These are phyloP conservation scores for Gnathonemus echidnorhynchus DNA, from an alignment of 2,113 vertebrate species.

Conservation along the genomic window DNA sequence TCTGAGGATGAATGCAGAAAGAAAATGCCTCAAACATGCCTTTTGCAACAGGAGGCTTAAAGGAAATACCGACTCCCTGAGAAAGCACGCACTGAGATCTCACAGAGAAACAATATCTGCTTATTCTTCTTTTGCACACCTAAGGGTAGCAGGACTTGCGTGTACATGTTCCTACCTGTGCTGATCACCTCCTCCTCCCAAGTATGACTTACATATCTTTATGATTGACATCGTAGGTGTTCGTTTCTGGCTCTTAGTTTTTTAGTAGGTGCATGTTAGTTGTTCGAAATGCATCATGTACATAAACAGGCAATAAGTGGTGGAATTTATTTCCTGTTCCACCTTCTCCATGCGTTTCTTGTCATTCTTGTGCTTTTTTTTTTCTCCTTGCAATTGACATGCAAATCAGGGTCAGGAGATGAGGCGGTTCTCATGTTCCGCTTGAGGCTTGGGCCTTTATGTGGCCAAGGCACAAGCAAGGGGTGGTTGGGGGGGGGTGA, in stretches of 20 bases:
- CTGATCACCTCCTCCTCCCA: not conserved
- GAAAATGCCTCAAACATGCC: not conserved
- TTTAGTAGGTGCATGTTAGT: not conserved
- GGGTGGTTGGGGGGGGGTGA: slow-evolving; percentile 53
- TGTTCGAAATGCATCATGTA: not conserved
- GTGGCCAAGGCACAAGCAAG: slow-evolving; percentile 53
- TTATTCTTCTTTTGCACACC: not conserved
- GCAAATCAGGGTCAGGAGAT: slow-evolving; percentile 87
- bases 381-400: slow-evolving; percentile 74
- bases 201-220: not conserved
- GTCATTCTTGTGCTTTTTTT: slow-evolving; percentile 16
- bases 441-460: slow-evolving; percentile 80
- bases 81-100: not conserved
- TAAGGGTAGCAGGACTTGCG: not conserved
- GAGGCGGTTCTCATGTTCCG: slow-evolving; percentile 89
- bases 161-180: slow-evolving; percentile 9
- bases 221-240: not conserved
- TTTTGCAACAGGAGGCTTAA: no score
- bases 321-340: not conserved
- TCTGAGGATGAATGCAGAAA: not conserved
- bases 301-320: not conserved
- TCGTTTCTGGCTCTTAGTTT: not conserved
- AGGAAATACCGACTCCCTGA: not conserved
- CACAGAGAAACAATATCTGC: slow-evolving; percentile 13
- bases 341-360: not conserved